These are phyloP conservation scores for Notiomystis cincta DNA, from an alignment of 2,113 vertebrate species.

Conservation along the genomic window DNA sequence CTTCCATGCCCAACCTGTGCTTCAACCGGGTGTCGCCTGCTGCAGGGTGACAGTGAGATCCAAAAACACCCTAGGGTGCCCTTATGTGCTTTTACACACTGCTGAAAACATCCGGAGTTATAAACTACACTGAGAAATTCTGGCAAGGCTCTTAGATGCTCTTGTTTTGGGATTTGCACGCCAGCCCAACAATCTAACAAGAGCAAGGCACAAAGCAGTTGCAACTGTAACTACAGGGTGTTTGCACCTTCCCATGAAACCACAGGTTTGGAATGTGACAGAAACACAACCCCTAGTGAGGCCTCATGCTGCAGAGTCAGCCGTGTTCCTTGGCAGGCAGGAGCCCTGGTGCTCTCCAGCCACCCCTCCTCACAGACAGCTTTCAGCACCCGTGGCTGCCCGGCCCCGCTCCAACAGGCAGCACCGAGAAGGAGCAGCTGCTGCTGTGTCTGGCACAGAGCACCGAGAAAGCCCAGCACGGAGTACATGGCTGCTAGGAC, in stretches of 20 bases:
- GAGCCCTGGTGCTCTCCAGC: not conserved
- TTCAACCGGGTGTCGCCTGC: fast-evolving
- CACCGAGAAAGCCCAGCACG: not conserved
- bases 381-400: not conserved
- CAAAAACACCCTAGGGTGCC: not conserved
- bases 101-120: not conserved
- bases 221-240: not conserved
- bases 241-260: not conserved
- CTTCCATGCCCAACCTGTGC: not conserved
- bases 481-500: not conserved
- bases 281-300: not conserved
- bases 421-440: not conserved
- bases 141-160: not conserved
- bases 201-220: not conserved
- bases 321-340: not conserved
- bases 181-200: not conserved
- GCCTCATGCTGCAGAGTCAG: not conserved
- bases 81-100: fast-evolving
- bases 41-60: not conserved
- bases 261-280: not conserved
- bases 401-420: not conserved
- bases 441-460: not conserved
- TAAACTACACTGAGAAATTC: not conserved
- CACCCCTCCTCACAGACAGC: not conserved
- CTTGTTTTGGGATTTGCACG: not conserved